Percentiles rank a stretch among this genome's conserved stretches.
Evolutionary conservation across 2,113 vertebrate genomes (phyloP).

Genomic region (Leptobrachium ailaonicum): DNA sequence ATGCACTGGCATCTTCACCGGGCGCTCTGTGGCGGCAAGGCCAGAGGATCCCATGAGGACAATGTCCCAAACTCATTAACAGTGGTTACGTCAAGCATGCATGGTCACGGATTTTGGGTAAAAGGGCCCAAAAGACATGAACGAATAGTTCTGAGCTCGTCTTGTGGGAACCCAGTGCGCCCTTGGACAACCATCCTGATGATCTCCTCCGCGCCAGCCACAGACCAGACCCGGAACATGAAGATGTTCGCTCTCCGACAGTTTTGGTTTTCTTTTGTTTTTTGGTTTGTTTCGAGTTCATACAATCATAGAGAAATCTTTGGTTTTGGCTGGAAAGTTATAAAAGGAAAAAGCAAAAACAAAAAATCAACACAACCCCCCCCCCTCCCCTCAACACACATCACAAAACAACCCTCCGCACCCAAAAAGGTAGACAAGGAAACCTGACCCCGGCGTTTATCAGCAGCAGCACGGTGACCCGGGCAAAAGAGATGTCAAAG

Average conservation of each 20-base stretch:
- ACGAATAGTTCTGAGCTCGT: neutral
- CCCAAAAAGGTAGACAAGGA: conserved; percentile 64
- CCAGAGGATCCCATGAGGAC: neutral
- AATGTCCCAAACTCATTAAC: neutral
- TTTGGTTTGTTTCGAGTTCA: conserved; percentile 86
- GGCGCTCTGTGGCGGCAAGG: conserved; percentile 62
- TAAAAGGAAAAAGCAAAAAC: conserved; percentile 72
- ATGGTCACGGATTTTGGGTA: no score
- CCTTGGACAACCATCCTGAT: no score
- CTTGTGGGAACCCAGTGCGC: neutral
- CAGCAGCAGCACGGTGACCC: conserved; percentile 72
- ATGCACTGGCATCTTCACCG: conserved; percentile 66
- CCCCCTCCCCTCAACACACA: neutral
- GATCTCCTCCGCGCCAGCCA: neutral
- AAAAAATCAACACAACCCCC: neutral
- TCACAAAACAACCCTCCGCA: conserved; percentile 2
- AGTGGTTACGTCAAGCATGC: neutral
- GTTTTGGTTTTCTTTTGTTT: conserved; percentile 73
- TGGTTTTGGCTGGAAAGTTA: conserved; percentile 85
- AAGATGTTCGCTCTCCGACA: conserved; percentile 58
- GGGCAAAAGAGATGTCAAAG: conserved; percentile 61
- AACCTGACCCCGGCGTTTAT: conserved; percentile 72
- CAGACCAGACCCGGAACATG: conserved; percentile 50
- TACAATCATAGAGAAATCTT: conserved; percentile 88
- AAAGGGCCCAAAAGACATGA: neutral